Evolutionary conservation across 1,140 invertebrate genomes (phyloP).

Genomic region (Aleiodes sp.): DNA sequence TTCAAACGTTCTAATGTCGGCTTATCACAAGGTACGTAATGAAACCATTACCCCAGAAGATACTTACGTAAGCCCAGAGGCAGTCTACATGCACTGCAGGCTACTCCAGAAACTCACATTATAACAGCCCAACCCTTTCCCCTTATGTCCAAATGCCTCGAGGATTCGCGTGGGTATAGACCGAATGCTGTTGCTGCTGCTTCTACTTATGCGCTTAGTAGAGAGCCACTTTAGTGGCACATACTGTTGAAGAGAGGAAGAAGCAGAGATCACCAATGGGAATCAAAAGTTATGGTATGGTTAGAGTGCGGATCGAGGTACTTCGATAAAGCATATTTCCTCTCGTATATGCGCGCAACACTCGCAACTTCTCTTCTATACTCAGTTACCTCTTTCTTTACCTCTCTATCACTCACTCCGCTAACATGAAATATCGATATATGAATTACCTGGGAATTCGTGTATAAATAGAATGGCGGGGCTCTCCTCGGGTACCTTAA

Average conservation of each 20-base stretch:
- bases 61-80: slow-evolving; percentile 39
- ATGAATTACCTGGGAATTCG: no score
- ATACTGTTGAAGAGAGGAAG: neutral
- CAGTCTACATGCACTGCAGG: neutral
- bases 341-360: neutral
- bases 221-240: neutral
- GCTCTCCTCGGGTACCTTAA: no score
- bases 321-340: slow-evolving; percentile 14
- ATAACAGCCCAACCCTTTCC: neutral
- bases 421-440: no score
- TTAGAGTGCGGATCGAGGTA: slow-evolving; percentile 16
- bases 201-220: slow-evolving; percentile 12
- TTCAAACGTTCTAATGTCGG: slow-evolving; percentile 31
- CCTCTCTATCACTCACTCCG: no score
- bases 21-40: slow-evolving; percentile 45
- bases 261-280: slow-evolving; percentile 9
- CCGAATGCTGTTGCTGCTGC: no score
- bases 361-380: neutral
- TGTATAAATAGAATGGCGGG: no score
- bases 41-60: slow-evolving; percentile 40
- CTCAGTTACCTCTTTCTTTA: neutral
- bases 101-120: slow-evolving; percentile 27
- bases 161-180: slow-evolving; percentile 9
- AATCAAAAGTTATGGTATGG: slow-evolving; percentile 20
- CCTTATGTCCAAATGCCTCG: slow-evolving; percentile 11